A percentile compares a stretch with the other conserved stretches of the same genome.
Conservation (phyloP, 2,113 vertebrate species). For the Brachirus orientalis region DNA sequence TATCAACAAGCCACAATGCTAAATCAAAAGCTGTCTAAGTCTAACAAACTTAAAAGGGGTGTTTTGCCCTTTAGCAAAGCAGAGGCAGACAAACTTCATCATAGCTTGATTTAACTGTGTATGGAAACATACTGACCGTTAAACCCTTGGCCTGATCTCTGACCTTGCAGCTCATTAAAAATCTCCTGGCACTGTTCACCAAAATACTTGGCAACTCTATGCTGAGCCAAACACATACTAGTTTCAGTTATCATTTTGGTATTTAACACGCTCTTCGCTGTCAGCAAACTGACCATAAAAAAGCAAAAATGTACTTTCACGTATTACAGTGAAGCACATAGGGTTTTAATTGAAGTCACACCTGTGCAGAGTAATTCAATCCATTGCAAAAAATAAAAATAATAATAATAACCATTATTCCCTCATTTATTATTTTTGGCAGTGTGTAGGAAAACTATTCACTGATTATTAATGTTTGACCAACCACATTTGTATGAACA, state of each 20-base stretch:
- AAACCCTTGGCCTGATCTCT: neutral
- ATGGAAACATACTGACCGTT: too few relatives aligned
- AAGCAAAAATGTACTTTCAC: too few relatives aligned
- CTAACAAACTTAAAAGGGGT: too few relatives aligned
- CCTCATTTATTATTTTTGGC: neutral
- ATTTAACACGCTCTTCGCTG: neutral
- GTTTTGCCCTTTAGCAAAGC: too few relatives aligned
- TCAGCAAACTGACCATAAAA: neutral
- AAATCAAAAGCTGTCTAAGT: too few relatives aligned
- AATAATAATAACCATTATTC: too few relatives aligned
- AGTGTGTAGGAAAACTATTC: neutral
- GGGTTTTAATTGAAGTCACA: neutral
- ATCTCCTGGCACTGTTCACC: neutral
- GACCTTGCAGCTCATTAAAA: neutral
- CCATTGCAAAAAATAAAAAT: neutral
- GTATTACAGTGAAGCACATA: neutral
- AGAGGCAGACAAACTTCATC: too few relatives aligned
- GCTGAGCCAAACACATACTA: neutral
- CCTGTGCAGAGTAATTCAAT: neutral
- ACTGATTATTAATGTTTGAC: too few relatives aligned
- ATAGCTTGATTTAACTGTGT: too few relatives aligned
- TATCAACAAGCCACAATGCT: too few relatives aligned
- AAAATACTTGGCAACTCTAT: neutral
- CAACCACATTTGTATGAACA: too few relatives aligned
- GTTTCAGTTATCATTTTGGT: conserved; percentile 4